Conservation (phyloP, 2,888 invertebrate species). For the Itoplectis maculator region DNA sequence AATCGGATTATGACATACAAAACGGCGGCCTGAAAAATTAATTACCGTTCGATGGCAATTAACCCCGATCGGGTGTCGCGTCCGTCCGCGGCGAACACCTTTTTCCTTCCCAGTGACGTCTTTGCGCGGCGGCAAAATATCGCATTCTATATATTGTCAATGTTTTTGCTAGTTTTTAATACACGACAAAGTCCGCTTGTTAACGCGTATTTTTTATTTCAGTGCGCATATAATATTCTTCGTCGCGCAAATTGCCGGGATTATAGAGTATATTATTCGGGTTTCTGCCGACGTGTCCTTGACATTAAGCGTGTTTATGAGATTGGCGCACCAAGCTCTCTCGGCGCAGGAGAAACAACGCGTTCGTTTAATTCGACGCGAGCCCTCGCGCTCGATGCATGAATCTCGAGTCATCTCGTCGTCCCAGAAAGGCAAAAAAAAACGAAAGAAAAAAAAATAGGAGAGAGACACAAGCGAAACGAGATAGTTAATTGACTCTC, state of each 20-base stretch:
- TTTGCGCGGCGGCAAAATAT: not conserved
- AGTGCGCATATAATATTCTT: constrained; percentile 31
- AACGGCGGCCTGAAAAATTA: constrained; percentile 27
- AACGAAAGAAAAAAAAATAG: not conserved
- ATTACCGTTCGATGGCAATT: constrained; percentile 47
- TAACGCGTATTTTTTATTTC: not conserved
- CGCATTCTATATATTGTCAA: not conserved
- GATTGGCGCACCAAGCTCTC: constrained; percentile 40
- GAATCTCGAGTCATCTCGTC: constrained; percentile 44
- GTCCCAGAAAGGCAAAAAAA: constrained; percentile 21
- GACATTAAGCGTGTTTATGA: constrained; percentile 81
- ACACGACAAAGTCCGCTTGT: not conserved
- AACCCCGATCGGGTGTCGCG: constrained; percentile 24
- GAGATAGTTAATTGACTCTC: constrained; percentile 63
- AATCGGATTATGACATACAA: not conserved
- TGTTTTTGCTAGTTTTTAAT: not conserved
- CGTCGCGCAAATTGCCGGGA: constrained; percentile 53
- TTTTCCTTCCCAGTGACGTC: constrained; percentile 12
- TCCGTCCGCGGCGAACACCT: not conserved
- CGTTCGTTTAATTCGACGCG: constrained; percentile 74
- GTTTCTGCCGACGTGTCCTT: constrained; percentile 75
- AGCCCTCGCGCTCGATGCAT: constrained; percentile 51
- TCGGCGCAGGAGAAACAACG: constrained; percentile 74
- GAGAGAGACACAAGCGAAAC: constrained; percentile 29
- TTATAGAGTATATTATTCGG: constrained; percentile 21